A percentile compares a stretch with the other conserved stretches of the same genome.
phyloP scores from a whole-genome alignment of 1,140 invertebrate genomes.

The Lysiphlebus fabarum region DNA sequence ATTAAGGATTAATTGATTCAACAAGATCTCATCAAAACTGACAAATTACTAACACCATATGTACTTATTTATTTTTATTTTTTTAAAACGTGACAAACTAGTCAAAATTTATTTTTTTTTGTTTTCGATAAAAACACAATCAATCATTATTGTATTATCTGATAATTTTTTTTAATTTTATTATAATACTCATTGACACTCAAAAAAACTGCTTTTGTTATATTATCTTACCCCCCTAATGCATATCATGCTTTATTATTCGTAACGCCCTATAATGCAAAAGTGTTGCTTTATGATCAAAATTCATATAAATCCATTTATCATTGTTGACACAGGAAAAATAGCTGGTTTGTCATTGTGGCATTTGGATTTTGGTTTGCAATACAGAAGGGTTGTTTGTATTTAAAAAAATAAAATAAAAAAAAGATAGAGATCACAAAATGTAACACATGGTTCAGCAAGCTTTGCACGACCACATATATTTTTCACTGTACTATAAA shows the following conservation, averaged over 20 bases:
- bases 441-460: not conserved
- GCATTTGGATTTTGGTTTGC: slow-evolving; percentile 14
- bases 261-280: slow-evolving; percentile 32
- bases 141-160: not conserved
- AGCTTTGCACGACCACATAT: not conserved
- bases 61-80: too few species aligned
- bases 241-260: slow-evolving; percentile 32
- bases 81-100: too few species aligned
- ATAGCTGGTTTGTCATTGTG: slow-evolving; percentile 18
- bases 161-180: not conserved
- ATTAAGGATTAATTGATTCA: too few species aligned
- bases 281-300: slow-evolving; percentile 37
- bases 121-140: not conserved
- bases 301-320: slow-evolving; percentile 46
- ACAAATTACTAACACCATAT: too few species aligned
- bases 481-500: slow-evolving; percentile 11
- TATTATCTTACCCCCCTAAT: slow-evolving; percentile 6
- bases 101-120: not conserved
- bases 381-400: not conserved
- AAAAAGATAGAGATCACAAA: not conserved
- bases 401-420: not conserved
- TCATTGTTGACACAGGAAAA: slow-evolving; percentile 33
- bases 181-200: too few species aligned
- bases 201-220: too few species aligned
- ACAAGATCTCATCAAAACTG: too few species aligned